A percentile compares a stretch with the other conserved stretches of the same genome.
Evolutionary conservation across 1,140 invertebrate species (phyloP).

Genomic region (Hermatobates lingyangjiaoensis): DNA sequence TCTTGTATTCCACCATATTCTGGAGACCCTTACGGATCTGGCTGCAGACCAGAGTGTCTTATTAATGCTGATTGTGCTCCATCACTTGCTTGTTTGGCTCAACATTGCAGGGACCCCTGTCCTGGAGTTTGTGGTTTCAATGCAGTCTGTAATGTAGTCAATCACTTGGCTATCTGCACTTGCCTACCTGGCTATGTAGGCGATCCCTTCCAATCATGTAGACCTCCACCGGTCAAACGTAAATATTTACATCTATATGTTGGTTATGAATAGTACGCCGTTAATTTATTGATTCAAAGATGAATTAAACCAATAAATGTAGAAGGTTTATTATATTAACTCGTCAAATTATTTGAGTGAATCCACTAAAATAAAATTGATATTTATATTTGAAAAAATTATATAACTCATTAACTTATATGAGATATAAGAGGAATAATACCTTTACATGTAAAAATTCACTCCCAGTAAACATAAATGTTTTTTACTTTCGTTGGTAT

Average conservation of each 20-base stretch:
- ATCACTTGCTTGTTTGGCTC: constrained; percentile 59
- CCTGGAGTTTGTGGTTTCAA: constrained; percentile 61
- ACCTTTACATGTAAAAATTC: too few species aligned
- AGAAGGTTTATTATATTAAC: too few species aligned
- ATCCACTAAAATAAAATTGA: too few species aligned
- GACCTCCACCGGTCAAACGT: constrained; percentile 33
- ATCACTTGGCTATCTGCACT: constrained; percentile 61
- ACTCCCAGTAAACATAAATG: too few species aligned
- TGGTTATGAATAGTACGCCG: constrained; percentile 5
- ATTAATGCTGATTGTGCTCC: constrained; percentile 59
- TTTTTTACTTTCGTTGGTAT: too few species aligned
- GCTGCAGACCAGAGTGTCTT: constrained; percentile 54
- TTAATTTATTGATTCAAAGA: constrained; percentile 21
- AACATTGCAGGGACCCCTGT: constrained; percentile 69
- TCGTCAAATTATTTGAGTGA: too few species aligned
- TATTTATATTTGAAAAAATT: too few species aligned
- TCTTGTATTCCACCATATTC: constrained; percentile 68
- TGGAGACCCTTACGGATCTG: constrained; percentile 30
- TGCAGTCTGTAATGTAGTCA: constrained; percentile 56
- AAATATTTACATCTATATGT: constrained; percentile 26
- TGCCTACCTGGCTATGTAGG: constrained; percentile 55
- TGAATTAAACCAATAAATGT: too few species aligned
- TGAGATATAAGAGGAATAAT: too few species aligned
- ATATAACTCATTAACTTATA: too few species aligned
- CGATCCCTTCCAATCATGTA: constrained; percentile 63